Evolutionary conservation across 2,113 vertebrate species (phyloP).

Genomic region (Sciurus niger): DNA sequence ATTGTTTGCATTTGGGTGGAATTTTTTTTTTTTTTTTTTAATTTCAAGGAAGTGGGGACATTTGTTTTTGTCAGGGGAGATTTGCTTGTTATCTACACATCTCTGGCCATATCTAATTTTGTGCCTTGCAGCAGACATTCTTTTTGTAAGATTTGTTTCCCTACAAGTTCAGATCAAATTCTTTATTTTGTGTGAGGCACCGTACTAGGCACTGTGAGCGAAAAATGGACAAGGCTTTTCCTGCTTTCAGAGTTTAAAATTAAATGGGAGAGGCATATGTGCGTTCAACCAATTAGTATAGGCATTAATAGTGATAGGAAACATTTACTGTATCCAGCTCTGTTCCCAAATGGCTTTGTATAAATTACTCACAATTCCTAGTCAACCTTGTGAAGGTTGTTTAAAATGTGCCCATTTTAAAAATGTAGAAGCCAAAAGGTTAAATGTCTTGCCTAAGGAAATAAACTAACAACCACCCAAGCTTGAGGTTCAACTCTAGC

Average conservation of each 20-base stretch:
- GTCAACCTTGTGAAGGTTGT: not conserved
- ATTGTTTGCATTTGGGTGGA: constrained; percentile 1
- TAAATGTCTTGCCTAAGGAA: constrained; percentile 2
- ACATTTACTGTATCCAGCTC: not conserved
- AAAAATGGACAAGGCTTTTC: not conserved
- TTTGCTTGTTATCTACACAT: not conserved
- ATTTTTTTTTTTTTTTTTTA: not conserved
- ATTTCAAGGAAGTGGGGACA: not conserved
- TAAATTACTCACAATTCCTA: not conserved
- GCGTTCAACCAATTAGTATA: not conserved
- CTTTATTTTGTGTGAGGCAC: constrained; percentile 23
- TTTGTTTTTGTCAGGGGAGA: constrained; percentile 42
- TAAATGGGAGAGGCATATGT: not conserved
- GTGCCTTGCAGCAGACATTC: not conserved
- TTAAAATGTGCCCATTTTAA: not conserved
- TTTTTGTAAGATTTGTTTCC: constrained; percentile 46
- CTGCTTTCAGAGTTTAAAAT: not conserved
- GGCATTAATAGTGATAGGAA: not conserved
- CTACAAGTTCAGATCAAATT: constrained; percentile 17
- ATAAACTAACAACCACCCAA: constrained; percentile 17
- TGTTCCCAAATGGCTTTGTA: not conserved
- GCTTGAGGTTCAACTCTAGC: not conserved
- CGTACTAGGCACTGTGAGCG: not conserved
- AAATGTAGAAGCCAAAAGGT: not conserved
- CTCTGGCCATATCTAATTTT: constrained; percentile 16